Evolutionary conservation across 2,113 vertebrate species (phyloP), one percentile per base, ranked within the genome.

Genomic region (Porphyrio hochstetteri): DNA sequence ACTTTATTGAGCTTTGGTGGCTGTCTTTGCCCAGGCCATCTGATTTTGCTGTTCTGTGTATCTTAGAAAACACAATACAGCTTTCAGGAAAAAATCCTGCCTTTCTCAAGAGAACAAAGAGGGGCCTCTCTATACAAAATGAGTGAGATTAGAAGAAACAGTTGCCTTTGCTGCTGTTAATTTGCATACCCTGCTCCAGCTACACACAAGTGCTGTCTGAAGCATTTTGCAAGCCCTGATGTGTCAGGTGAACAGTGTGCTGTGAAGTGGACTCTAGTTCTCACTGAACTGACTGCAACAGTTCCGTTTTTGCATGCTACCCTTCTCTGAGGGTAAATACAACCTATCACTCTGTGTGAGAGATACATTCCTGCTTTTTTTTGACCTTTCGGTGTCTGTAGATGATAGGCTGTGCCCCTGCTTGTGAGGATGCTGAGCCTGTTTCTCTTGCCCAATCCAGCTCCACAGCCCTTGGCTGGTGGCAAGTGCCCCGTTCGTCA

Each of bases 141-240:
- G 85, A 48, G 65, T 46, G 79, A 95, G 90, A 92, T 95, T 91
- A 96, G 93, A 86, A 75, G 88, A 71, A 95, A 93, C 86, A 90
- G 93, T 96, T 94, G 92, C 90, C 82, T 82, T 89, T 2, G 9
- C 74, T 95, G 82, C 53, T 70, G 72, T 63, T 52, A 23, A 95
- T 94, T 92, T 94, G 93, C 93, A 90, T 85, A 7, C 42, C 68
- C 63, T 70, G 78, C 68, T 67, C 3, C 0, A 57, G 52, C 88
- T 71, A 0, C 6, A 29, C 44, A 46, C 76, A 78, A 75, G 63
- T 20, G 68, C 76, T 86, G 82, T 77, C 64, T 69, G 71, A 40
- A 77, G 82, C 53, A 2, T 72, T 95, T 61, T 88, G 48, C 74
- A 25, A 79, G 48, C 83, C 57, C 38, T 33, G 29, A 9, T 71